phyloP scores from a whole-genome alignment of 2,797 vertebrate genomes.

The Vireo griseus region DNA sequence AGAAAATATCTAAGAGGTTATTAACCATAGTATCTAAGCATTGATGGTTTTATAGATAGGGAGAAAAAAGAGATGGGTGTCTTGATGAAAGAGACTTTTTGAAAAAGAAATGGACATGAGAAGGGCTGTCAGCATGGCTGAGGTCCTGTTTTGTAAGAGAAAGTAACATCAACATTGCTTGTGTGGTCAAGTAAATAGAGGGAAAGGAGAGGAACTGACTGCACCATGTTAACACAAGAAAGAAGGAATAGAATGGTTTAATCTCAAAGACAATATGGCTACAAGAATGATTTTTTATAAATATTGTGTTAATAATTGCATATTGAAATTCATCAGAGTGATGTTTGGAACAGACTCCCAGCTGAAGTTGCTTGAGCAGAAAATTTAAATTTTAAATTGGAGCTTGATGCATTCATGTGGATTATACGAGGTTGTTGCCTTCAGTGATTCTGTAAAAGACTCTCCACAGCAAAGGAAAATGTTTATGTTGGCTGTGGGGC shows the following conservation, averaged over 20 bases:
- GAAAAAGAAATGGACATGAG: neutral
- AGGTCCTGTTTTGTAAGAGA: neutral
- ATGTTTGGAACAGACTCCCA: neutral
- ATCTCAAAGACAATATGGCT: neutral
- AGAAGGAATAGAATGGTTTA: neutral
- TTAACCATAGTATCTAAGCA: neutral
- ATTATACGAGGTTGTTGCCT: neutral
- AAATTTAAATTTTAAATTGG: neutral
- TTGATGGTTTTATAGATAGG: neutral
- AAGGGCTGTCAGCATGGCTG: neutral
- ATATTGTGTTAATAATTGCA: neutral
- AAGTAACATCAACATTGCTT: neutral
- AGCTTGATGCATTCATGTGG: neutral
- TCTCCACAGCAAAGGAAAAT: neutral
- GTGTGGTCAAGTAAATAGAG: neutral
- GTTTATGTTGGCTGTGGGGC: neutral
- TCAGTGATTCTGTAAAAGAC: neutral
- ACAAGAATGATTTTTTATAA: neutral
- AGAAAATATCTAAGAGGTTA: neutral
- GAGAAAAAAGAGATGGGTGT: neutral
- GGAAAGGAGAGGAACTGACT: neutral
- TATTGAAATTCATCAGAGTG: neutral
- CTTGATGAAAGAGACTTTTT: neutral
- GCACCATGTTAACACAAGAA: neutral
- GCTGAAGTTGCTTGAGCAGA: neutral